phyloP scores from a whole-genome alignment of 2,797 vertebrate species.

The Ptychobarbus kaznakovi region DNA sequence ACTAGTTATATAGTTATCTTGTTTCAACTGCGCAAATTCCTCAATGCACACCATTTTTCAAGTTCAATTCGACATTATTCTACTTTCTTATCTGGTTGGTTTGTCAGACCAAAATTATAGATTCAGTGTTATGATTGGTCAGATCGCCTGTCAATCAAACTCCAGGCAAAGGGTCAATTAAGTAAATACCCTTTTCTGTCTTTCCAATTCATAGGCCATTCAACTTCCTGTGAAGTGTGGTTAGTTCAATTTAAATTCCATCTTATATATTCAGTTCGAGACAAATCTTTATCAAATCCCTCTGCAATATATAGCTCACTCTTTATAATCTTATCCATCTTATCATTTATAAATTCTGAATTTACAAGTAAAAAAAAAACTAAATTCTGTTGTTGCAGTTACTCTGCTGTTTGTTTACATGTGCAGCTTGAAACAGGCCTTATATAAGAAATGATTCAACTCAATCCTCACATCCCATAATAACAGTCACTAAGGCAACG shows the following conservation, averaged over 20 bases:
- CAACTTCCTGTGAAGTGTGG: background rate
- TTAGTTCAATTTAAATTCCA: background rate
- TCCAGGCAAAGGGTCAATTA: background rate
- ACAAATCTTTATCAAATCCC: background rate
- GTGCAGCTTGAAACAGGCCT: background rate
- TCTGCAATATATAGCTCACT: background rate
- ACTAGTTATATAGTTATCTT: background rate
- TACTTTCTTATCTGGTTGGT: background rate
- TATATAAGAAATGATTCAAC: background rate
- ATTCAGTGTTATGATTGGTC: background rate
- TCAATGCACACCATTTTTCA: background rate
- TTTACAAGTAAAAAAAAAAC: background rate
- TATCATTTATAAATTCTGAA: background rate
- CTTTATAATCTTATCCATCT: background rate
- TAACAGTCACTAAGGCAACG: conserved; percentile 16
- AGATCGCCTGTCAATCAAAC: background rate
- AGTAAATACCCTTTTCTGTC: background rate
- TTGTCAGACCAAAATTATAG: background rate
- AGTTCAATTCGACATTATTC: background rate
- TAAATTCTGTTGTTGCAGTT: background rate
- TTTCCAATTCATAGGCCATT: background rate
- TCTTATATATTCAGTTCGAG: background rate
- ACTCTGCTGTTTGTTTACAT: background rate
- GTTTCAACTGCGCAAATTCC: background rate
- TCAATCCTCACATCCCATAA: background rate